Conservation (phyloP, 2,797 vertebrate species). For the Toxotes lorentzi region DNA sequence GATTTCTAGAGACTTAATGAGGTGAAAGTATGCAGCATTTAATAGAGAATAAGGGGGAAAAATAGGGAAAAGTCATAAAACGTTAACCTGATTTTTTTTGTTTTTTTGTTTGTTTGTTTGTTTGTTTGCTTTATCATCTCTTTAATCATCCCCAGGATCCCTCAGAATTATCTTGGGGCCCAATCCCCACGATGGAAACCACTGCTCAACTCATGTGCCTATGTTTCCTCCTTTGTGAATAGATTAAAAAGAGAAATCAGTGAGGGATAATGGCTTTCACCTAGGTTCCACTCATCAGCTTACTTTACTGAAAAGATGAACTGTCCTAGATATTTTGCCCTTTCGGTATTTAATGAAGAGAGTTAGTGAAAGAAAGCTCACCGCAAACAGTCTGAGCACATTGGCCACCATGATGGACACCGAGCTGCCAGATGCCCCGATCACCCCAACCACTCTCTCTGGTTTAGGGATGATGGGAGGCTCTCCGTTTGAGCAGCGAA, state of each 20-base stretch:
- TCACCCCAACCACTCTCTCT: slow-evolving; percentile 91
- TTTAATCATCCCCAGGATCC: not conserved
- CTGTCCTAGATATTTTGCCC: not conserved
- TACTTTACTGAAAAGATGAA: slow-evolving; percentile 17
- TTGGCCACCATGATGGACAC: slow-evolving; percentile 98
- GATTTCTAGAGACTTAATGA: not conserved
- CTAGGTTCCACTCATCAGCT: slow-evolving; percentile 13
- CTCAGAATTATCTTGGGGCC: not conserved
- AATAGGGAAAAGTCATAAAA: not conserved
- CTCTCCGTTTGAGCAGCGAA: slow-evolving; percentile 89
- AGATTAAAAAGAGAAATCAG: slow-evolving; percentile 9
- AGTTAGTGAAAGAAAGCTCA: slow-evolving; percentile 67
- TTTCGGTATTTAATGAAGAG: slow-evolving; percentile 14
- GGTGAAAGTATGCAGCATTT: not conserved
- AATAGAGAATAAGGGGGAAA: not conserved
- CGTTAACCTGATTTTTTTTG: not conserved
- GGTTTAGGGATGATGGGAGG: slow-evolving; percentile 89
- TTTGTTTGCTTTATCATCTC: not conserved
- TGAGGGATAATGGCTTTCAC: slow-evolving; percentile 26
- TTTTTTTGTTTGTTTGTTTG: not conserved
- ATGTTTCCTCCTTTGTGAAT: not conserved
- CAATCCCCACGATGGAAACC: not conserved
- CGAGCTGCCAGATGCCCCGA: slow-evolving; percentile 93
- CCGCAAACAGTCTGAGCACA: slow-evolving; percentile 91
- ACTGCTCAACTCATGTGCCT: not conserved